Evolutionary conservation across 2,888 invertebrate species (phyloP).

Genomic region (Steinernema carpocapsae): DNA sequence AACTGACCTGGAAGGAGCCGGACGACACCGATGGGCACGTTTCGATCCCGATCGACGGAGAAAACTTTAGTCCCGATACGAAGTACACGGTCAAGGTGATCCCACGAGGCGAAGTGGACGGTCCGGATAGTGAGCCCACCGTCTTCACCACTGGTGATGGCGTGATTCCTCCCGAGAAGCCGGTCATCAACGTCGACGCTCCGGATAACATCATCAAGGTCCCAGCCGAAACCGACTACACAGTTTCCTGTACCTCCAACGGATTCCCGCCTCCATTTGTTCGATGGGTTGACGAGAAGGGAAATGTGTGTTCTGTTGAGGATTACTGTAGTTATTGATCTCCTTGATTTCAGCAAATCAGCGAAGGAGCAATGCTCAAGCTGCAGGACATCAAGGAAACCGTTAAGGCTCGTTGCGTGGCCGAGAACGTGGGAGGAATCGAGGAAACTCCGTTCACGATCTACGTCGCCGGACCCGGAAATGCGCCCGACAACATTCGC

Average conservation of each 20-base stretch:
- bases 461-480: conserved; percentile 66
- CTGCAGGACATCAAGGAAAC: conserved; percentile 60
- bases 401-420: conserved; percentile 59
- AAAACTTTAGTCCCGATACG: conserved; percentile 67
- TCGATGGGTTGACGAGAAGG: conserved; percentile 64
- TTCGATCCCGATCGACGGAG: conserved; percentile 62
- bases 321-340: not conserved
- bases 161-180: conserved; percentile 63
- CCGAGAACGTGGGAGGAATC: conserved; percentile 64
- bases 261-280: conserved; percentile 65
- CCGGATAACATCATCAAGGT: conserved; percentile 61
- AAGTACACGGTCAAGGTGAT: conserved; percentile 63
- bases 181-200: conserved; percentile 63
- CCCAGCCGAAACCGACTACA: conserved; percentile 62
- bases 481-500: conserved; percentile 63
- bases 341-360: conserved; percentile 51
- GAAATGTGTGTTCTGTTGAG: conserved; percentile 54
- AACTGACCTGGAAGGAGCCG: conserved; percentile 59
- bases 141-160: conserved; percentile 63
- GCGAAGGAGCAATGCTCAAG: conserved; percentile 56
- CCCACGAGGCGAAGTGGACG: conserved; percentile 63
- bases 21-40: conserved; percentile 53
- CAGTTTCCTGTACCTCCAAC: conserved; percentile 59
- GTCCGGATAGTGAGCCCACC: conserved; percentile 54
- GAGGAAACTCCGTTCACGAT: conserved; percentile 60